Percentiles rank a stretch among this genome's conserved stretches.
Evolutionary conservation across 2,888 invertebrate genomes (phyloP).

Genomic region (Stictocephala bisonia): DNA sequence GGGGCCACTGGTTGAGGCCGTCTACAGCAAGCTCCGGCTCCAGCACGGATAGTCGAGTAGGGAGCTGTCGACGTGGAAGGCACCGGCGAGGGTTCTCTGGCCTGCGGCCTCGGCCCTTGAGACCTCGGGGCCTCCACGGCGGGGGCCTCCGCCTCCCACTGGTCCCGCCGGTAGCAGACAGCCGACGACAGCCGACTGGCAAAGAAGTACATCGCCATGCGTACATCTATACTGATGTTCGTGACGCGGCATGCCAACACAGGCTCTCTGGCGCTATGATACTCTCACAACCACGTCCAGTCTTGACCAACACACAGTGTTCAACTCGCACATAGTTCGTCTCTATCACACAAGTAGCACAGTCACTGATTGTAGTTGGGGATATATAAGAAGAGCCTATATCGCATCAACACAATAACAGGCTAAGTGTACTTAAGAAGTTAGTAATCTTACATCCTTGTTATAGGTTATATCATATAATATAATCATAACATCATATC

Average conservation of each 20-base stretch:
- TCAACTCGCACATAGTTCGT: too few species aligned
- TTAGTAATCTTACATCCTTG: too few species aligned
- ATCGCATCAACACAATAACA: too few species aligned
- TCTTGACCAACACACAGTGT: too few species aligned
- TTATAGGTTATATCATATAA: too few species aligned
- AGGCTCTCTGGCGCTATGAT: constrained; percentile 20
- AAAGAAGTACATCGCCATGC: constrained; percentile 76
- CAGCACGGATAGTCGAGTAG: constrained; percentile 35
- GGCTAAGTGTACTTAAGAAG: too few species aligned
- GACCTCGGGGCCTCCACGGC: neutral
- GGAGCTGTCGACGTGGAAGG: constrained; percentile 52
- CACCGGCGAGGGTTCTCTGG: constrained; percentile 41
- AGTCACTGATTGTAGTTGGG: too few species aligned
- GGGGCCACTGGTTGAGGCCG: constrained; percentile 22
- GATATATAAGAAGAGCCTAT: too few species aligned
- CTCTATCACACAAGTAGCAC: too few species aligned
- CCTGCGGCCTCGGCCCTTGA: constrained; percentile 52
- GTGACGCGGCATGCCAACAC: constrained; percentile 18
- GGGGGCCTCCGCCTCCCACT: constrained; percentile 14
- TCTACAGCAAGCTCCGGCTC: constrained; percentile 14
- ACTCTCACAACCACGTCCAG: too few species aligned
- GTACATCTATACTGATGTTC: constrained; percentile 43
- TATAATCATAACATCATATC: too few species aligned
- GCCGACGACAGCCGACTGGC: constrained; percentile 74
- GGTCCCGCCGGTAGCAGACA: constrained; percentile 59